Evolutionary conservation across 2,113 vertebrate species (phyloP).

Genomic region (Callionymus lyra): DNA sequence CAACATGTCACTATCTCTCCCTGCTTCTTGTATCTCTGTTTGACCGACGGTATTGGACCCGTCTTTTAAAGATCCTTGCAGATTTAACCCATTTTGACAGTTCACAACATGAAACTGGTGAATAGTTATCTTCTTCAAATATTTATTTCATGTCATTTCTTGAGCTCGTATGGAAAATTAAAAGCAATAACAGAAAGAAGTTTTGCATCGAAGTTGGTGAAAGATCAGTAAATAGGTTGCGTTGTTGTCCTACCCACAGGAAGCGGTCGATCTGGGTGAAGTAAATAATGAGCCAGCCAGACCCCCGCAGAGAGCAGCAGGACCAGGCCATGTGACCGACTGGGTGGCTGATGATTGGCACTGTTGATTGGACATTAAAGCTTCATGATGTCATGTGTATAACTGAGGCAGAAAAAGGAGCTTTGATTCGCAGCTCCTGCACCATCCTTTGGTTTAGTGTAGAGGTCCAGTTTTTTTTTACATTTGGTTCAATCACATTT

Average conservation of each 20-base stretch:
- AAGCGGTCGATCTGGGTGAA: constrained; percentile 47
- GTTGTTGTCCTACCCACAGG: constrained; percentile 50
- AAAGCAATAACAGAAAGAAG: too few relatives aligned
- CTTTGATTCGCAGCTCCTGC: constrained; percentile 6
- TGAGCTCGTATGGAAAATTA: too few relatives aligned
- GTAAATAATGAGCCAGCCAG: constrained; percentile 53
- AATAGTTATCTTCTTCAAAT: too few relatives aligned
- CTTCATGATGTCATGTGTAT: constrained; percentile 31
- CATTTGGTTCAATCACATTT: constrained; percentile 7
- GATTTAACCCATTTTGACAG: too few relatives aligned
- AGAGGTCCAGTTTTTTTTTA: not conserved
- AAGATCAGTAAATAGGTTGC: constrained; percentile 34
- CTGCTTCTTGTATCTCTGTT: too few relatives aligned
- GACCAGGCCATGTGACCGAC: constrained; percentile 50
- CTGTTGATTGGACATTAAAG: constrained; percentile 34
- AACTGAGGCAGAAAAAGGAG: constrained; percentile 2
- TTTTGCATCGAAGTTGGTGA: too few relatives aligned
- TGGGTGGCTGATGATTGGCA: constrained; percentile 40
- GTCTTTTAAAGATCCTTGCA: too few relatives aligned
- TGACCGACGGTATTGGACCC: too few relatives aligned
- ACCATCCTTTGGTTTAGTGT: not conserved
- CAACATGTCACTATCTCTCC: too few relatives aligned
- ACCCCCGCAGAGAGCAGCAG: constrained; percentile 37
- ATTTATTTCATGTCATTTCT: too few relatives aligned
- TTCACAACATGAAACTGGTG: too few relatives aligned